Conservation (phyloP, 2,888 invertebrate genomes). For the Nymphalis urticae region DNA sequence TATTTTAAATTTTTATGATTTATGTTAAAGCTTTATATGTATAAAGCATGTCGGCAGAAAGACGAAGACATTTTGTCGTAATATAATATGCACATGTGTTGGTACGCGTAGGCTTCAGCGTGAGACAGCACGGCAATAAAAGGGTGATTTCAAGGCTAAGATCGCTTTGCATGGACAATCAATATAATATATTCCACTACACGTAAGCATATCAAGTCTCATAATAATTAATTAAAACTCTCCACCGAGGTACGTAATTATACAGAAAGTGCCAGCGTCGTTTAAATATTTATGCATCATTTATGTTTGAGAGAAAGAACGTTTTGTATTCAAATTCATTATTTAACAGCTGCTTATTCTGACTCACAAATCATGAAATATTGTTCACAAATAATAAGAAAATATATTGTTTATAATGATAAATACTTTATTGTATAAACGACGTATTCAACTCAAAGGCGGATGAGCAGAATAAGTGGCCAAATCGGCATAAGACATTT, state of each 20-base stretch:
- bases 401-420: too few species aligned
- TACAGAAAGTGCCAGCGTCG: background rate
- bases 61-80: background rate
- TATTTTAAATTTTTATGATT: too few species aligned
- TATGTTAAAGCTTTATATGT: too few species aligned
- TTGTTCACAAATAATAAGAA: too few species aligned
- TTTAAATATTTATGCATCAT: background rate
- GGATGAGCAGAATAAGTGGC: too few species aligned
- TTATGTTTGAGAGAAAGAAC: background rate
- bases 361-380: too few species aligned
- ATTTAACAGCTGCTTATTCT: too few species aligned
- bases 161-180: constrained; percentile 16
- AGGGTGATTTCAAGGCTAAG: constrained; percentile 50
- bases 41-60: too few species aligned
- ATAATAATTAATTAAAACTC: constrained; percentile 13
- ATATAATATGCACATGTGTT: background rate
- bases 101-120: constrained; percentile 13
- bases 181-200: constrained; percentile 12
- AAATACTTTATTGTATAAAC: too few species aligned
- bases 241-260: constrained; percentile 6
- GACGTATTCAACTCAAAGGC: too few species aligned
- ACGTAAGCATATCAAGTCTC: background rate
- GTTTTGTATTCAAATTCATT: background rate
- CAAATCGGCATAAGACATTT: too few species aligned
- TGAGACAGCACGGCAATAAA: constrained; percentile 43